These are phyloP conservation scores for Seira sanloemensis DNA, from an alignment of 2,888 invertebrate species.

Conservation along the genomic window DNA sequence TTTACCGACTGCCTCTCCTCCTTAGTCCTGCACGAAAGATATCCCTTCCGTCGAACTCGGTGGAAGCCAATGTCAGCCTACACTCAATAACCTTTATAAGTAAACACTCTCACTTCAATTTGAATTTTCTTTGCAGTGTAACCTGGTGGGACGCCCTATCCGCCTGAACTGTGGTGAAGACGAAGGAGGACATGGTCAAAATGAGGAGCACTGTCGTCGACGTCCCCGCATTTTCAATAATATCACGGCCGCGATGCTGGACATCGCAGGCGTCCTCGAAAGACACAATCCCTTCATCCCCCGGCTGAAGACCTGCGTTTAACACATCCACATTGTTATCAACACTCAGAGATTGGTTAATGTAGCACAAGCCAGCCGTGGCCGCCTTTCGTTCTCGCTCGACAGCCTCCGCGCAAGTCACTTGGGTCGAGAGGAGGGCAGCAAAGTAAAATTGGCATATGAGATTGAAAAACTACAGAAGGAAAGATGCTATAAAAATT, in stretches of 20 bases:
- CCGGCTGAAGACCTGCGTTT: background rate
- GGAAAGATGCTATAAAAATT: too few species aligned
- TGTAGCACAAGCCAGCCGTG: background rate
- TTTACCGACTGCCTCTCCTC: slow-evolving; percentile 26
- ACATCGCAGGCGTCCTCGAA: slow-evolving; percentile 43
- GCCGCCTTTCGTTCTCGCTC: slow-evolving; percentile 18
- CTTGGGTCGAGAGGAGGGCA: slow-evolving; percentile 39
- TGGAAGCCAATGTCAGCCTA: slow-evolving; percentile 46
- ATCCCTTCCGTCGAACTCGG: slow-evolving; percentile 38
- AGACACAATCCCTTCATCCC: background rate
- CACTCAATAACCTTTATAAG: too few species aligned
- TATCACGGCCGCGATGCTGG: background rate
- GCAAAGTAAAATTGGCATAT: slow-evolving; percentile 52
- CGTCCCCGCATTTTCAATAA: slow-evolving; percentile 13
- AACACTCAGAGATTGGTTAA: background rate
- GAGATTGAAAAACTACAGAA: slow-evolving; percentile 47
- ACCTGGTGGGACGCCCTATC: slow-evolving; percentile 36
- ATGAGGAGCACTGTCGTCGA: slow-evolving; percentile 15
- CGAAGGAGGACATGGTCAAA: slow-evolving; percentile 29
- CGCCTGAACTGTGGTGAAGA: slow-evolving; percentile 31
- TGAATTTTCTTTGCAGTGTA: too few species aligned
- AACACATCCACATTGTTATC: background rate
- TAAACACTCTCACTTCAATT: too few species aligned
- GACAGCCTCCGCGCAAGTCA: slow-evolving; percentile 39
- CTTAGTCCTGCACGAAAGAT: slow-evolving; percentile 32